These are phyloP conservation scores for Pterocles orientalis DNA, from an alignment of 2,113 vertebrate species.

Conservation along the genomic window DNA sequence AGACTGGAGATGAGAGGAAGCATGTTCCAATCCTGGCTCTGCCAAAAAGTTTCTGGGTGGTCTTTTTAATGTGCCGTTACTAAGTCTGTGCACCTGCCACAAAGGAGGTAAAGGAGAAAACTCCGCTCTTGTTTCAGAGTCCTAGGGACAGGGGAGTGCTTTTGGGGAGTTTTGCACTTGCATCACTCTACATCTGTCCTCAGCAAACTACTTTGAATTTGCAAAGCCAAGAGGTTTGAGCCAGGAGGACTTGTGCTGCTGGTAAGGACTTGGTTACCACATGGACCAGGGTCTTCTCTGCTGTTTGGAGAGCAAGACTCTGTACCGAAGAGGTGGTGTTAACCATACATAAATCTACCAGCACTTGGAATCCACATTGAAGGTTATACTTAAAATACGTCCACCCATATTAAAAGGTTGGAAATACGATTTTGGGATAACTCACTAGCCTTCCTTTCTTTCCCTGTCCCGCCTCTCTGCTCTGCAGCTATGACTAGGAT, in stretches of 20 bases:
- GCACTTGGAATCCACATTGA: not conserved
- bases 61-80: not conserved
- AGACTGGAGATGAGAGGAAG: not conserved
- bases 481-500: not conserved
- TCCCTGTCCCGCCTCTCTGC: not conserved
- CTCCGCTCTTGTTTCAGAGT: not conserved
- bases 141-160: not conserved
- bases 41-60: not conserved
- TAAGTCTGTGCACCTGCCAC: not conserved
- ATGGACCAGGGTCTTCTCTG: not conserved
- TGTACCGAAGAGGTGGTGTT: not conserved
- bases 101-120: not conserved
- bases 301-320: not conserved
- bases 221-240: not conserved
- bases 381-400: not conserved
- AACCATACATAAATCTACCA: not conserved
- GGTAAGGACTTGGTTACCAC: not conserved
- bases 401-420: not conserved
- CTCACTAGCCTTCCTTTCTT: not conserved
- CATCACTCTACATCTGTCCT: not conserved
- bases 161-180: not conserved
- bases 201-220: not conserved
- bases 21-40: not conserved
- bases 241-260: not conserved
- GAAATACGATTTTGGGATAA: not conserved